These are phyloP conservation scores for Sebastes vulpes DNA, from an alignment of 2,797 vertebrate species.

Conservation along the genomic window DNA sequence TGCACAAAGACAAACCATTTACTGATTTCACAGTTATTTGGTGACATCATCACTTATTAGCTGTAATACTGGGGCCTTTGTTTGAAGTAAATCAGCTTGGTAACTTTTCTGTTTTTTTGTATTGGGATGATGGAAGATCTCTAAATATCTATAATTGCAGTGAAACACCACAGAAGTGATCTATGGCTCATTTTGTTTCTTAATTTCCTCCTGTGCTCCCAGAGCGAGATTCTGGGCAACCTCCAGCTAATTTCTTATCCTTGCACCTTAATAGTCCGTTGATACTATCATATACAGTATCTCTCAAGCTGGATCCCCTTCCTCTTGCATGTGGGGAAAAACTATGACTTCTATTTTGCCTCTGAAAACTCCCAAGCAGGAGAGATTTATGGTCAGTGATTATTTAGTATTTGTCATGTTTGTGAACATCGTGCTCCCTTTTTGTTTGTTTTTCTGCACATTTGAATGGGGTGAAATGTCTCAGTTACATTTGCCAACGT, in stretches of 20 bases:
- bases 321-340: neutral
- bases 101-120: neutral
- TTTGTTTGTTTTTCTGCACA: neutral
- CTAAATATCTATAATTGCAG: neutral
- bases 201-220: slow-evolving; percentile 1
- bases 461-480: neutral
- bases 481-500: neutral
- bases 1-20: neutral
- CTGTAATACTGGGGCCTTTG: neutral
- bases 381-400: neutral
- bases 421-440: neutral
- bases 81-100: slow-evolving; percentile 5
- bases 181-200: neutral
- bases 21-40: neutral
- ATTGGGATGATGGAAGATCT: neutral
- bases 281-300: neutral
- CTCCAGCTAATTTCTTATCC: neutral
- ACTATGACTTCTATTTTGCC: neutral
- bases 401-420: neutral
- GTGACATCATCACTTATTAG: slow-evolving; percentile 1
- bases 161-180: neutral
- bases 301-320: neutral
- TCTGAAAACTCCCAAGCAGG: neutral
- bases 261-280: neutral
- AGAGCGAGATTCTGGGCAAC: neutral